phyloP scores from a whole-genome alignment of 2,888 invertebrate genomes.

The Drosophila conformis region DNA sequence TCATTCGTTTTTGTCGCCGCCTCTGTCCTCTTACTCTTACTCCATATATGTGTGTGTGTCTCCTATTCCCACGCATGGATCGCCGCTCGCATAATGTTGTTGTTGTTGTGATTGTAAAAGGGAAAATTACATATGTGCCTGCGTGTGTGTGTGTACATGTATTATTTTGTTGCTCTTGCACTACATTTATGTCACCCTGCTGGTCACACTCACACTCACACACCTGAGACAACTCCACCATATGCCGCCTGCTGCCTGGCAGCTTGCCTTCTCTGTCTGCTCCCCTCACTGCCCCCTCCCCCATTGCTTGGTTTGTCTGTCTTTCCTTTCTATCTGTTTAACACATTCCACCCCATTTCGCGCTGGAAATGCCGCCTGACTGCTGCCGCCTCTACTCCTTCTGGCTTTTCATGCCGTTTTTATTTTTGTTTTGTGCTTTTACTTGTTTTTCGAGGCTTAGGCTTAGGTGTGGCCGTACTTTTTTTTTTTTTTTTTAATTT shows the following conservation, averaged over 20 bases:
- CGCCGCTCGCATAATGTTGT: conserved; percentile 53
- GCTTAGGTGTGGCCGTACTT: conserved; percentile 75
- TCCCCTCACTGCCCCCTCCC: conserved; percentile 5
- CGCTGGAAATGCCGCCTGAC: conserved; percentile 56
- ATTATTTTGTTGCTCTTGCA: conserved; percentile 49
- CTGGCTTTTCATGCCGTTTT: conserved; percentile 36
- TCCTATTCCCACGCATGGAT: conserved; percentile 64
- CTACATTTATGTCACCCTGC: conserved; percentile 69
- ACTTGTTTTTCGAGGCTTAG: conserved; percentile 58
- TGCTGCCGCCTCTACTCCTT: conserved; percentile 33
- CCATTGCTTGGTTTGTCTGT: conserved; percentile 21
- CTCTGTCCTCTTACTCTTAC: conserved; percentile 25
- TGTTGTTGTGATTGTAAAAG: conserved; percentile 60
- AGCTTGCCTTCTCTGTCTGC: conserved; percentile 19
- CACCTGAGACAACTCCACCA: conserved; percentile 74
- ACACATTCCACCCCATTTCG: conserved; percentile 78
- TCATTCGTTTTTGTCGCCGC: conserved; percentile 50
- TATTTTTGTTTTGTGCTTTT: conserved; percentile 56
- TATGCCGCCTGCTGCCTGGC: conserved; percentile 56
- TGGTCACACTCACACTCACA: conserved; percentile 53
- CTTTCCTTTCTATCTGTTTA: conserved; percentile 58
- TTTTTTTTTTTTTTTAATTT: conserved; percentile 1
- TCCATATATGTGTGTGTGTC: conserved; percentile 29
- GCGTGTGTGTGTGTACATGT: conserved; percentile 24
- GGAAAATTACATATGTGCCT: conserved; percentile 37